These are phyloP conservation scores for Lepidurus couesii DNA, from an alignment of 1,140 invertebrate species.

Conservation along the genomic window DNA sequence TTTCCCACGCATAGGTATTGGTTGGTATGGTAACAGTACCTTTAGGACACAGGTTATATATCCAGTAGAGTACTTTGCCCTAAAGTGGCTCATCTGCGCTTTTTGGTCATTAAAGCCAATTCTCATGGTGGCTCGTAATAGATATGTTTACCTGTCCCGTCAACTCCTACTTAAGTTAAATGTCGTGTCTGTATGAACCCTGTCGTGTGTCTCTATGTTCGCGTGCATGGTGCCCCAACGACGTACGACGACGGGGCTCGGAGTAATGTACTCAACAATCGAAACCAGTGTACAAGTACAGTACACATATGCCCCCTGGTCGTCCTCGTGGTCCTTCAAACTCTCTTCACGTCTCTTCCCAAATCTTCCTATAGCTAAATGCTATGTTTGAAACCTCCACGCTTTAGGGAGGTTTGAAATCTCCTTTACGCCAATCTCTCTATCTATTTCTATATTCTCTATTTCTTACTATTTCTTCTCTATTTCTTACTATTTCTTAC, in stretches of 20 bases:
- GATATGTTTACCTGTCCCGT: slow-evolving; percentile 9
- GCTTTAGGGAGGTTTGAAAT: background rate
- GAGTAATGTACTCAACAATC: background rate
- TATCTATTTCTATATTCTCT: too few species aligned
- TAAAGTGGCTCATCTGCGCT: too few species aligned
- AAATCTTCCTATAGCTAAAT: too few species aligned
- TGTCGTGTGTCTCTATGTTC: background rate
- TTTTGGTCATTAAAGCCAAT: background rate
- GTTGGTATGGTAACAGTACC: too few species aligned
- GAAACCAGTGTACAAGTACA: background rate
- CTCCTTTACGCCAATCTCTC: background rate
- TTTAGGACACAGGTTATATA: too few species aligned
- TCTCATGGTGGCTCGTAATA: background rate
- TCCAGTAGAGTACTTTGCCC: too few species aligned
- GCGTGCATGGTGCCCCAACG: background rate
- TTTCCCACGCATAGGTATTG: too few species aligned
- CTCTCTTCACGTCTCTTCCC: background rate
- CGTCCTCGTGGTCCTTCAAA: background rate
- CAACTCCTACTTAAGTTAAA: slow-evolving; percentile 15
- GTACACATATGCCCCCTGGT: background rate
- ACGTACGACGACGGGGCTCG: background rate
- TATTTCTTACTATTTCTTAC: too few species aligned
- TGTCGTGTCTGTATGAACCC: slow-evolving; percentile 12
- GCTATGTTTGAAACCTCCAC: background rate
- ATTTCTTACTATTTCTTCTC: too few species aligned